Conservation (phyloP, 2,113 vertebrate genomes). For the Rutilus rutilus region DNA sequence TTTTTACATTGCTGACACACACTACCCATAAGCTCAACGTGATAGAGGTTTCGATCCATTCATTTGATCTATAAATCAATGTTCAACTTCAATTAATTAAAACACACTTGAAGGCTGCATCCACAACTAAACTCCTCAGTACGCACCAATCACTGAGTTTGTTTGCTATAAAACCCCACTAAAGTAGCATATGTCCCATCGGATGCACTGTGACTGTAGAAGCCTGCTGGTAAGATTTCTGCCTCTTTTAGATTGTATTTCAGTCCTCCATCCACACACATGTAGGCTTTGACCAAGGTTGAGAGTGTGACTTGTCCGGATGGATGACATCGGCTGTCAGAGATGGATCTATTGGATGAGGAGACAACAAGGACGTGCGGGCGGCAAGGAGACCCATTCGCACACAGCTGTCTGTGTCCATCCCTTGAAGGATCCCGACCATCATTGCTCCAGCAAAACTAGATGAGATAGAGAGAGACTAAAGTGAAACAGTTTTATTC, state of each 20-base stretch:
- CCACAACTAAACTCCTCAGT: background rate
- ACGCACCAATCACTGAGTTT: background rate
- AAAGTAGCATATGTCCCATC: background rate
- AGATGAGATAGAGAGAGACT: constrained; percentile 24
- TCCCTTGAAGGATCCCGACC: constrained; percentile 76
- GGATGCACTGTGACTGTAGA: background rate
- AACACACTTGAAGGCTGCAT: background rate
- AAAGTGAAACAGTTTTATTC: background rate
- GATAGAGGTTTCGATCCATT: background rate
- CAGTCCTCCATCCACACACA: constrained; percentile 65
- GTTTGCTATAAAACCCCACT: background rate
- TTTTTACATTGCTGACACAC: background rate
- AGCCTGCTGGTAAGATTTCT: background rate
- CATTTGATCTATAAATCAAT: background rate
- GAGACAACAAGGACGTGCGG: constrained; percentile 75
- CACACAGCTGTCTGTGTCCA: constrained; percentile 79
- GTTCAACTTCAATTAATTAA: background rate
- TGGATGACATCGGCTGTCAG: constrained; percentile 74
- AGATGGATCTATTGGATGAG: constrained; percentile 73
- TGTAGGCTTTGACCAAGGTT: constrained; percentile 71
- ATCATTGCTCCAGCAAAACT: constrained; percentile 87
- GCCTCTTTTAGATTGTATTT: background rate
- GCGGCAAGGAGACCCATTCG: constrained; percentile 82
- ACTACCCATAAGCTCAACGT: background rate
- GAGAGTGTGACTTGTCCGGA: constrained; percentile 62